Evolutionary conservation across 2,113 vertebrate genomes (phyloP).

Genomic region (Leptobrachium ailaonicum): DNA sequence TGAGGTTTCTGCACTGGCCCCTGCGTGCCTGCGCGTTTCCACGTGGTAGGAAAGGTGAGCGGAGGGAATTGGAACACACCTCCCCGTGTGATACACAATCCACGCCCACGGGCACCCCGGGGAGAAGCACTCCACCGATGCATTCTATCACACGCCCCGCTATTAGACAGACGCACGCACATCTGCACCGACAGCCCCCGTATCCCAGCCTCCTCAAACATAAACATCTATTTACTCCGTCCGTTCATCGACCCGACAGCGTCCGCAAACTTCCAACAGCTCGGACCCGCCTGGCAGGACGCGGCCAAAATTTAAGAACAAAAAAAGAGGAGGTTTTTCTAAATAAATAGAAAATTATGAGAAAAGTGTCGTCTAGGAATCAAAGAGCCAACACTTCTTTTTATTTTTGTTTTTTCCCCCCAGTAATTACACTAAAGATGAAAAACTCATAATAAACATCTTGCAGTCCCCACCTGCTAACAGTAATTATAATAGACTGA

Average conservation of each 20-base stretch:
- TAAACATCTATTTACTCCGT: neutral
- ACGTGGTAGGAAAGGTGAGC: neutral
- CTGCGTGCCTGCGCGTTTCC: too few species aligned
- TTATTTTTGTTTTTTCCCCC: slow-evolving; percentile 89
- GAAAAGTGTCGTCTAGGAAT: slow-evolving; percentile 76
- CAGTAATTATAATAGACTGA: slow-evolving; percentile 99
- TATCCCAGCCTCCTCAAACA: neutral
- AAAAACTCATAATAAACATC: slow-evolving; percentile 99
- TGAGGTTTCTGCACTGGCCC: too few species aligned
- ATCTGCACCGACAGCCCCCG: neutral
- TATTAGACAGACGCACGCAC: neutral
- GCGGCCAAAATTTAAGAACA: slow-evolving; percentile 57
- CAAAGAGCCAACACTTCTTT: slow-evolving; percentile 98
- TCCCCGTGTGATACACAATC: neutral
- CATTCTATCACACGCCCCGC: neutral
- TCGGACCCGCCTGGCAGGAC: slow-evolving; percentile 62
- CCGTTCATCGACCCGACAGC: neutral
- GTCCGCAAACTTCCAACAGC: slow-evolving; percentile 26
- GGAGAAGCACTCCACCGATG: neutral
- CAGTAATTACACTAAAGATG: slow-evolving; percentile 99
- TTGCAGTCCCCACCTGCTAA: slow-evolving; percentile 99
- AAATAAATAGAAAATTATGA: slow-evolving; percentile 52
- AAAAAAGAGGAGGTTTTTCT: slow-evolving; percentile 48
- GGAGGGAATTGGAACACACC: neutral
- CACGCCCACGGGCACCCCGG: neutral